Base-by-base conservation (phyloP, 2,113 vertebrate species). In the Myotis yumanensis region DNA sequence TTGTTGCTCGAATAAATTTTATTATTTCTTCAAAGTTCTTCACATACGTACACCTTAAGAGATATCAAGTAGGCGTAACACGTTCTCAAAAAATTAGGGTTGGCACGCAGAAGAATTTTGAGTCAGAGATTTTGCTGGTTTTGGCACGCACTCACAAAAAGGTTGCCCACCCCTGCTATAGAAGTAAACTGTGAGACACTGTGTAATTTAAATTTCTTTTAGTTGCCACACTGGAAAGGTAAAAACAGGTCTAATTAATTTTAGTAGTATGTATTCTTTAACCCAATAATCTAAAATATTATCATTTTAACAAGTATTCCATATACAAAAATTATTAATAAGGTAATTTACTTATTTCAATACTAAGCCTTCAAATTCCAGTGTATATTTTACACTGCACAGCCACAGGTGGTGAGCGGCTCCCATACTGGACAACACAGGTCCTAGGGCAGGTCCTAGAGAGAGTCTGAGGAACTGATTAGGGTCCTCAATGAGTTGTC, bases 201-300 rank as follows among this genome's bases (percentile, higher is more conserved):
- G 7, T 7, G 7, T 23, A 62, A 90, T 11, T 77, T 68, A 20
- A 87, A 80, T 77, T 43, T 46, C n/a, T 86, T 86, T 51, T 79
- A 68, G 1, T 76, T 95, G 43, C 32, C 51, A 32, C 35, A 14
- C 88, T 43, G 54, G 37, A 94, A 94, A 93, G 20, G 48, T 35
- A 84, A 90, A 95, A 88, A 43, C 15, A 64, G 10, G 35, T 32
- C 28, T 73, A 91, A 84, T n/a, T 28, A 40, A 64, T 64, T 82
- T 90, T 84, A 79, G 46, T 48, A 83, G 80, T 59, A 89, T 62
- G 51, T 54, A 85, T 69, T 93, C 15, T 71, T 72, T 90, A 90
- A 64, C 23, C 17, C 3, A 77, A 83, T 48, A 20, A 95, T 52
- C 7, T 22, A 59, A 94, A 89, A 51, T 52, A 86, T 35, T 90